Evolutionary conservation across 2,888 invertebrate genomes (phyloP), one percentile per base, ranked within the genome.

Genomic region (Napeogenes sylphis): DNA sequence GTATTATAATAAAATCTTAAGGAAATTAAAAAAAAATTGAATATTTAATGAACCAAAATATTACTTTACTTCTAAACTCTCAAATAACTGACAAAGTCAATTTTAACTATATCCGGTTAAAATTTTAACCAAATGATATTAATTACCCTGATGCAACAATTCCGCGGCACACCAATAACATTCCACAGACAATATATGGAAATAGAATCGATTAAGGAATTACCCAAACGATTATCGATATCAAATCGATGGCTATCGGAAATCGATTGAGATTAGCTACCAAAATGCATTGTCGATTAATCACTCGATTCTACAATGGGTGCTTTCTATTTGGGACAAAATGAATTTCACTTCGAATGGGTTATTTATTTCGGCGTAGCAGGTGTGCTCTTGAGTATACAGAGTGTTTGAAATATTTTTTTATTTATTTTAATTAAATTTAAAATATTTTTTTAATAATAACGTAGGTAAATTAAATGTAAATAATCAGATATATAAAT

Each of bases 341-440:
- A 80, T 79, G 81, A 81, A 87, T 87, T 87, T 86, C 83, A 82
- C 85, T 77, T 78, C 79, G 78, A 84, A 83, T 82, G 74, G 75
- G 80, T 83, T 83, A 87, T 88, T 87, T 84, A 88, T 85, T 79
- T 76, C 75, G 76, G 74, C 71, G 68, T 73, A 78, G 83, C 87
- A 88, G 88, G 88, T 88, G 88, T 78, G 71, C 70, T 70, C 68
- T 68, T 63, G 65, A 61, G 58, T 71, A 73, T 82, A 86, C 81
- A 84, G 79, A 75, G 58, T 79, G 86, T 66, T 75, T n/a, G 53
- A 38, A 54, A 35, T 42, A 21, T 21, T 21, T 21, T 21, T 21
- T 21, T 21, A 21, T 21, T 21, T 21, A 21, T 21, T 47, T 56
- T 56, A 21, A 35, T 56, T 56, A 21, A 35, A 35, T 35, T 5